Base-by-base conservation (phyloP, 2,888 invertebrate genomes). In the Folsomia manolachei region DNA sequence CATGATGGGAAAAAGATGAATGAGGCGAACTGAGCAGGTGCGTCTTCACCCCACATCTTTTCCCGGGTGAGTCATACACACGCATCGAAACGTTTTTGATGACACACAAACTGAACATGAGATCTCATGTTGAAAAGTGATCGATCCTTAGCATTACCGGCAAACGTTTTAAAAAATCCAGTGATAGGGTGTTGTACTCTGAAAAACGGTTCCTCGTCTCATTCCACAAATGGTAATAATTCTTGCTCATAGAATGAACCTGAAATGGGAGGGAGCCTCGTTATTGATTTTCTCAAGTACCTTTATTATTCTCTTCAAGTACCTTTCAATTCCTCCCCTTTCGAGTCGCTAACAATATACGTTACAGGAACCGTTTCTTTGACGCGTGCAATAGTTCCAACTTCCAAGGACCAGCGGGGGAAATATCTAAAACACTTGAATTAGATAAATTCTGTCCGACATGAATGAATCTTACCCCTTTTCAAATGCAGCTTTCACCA, bases 281-380 rank as follows among this genome's bases (percentile, higher is more conserved):
- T n/a, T n/a, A n/a, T n/a, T n/a, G n/a, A n/a, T n/a, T n/a, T n/a
- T n/a, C n/a, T n/a, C n/a, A n/a, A n/a, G n/a, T n/a, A n/a, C n/a
- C n/a, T n/a, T n/a, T n/a, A n/a, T n/a, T n/a, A n/a, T n/a, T n/a
- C n/a, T n/a, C n/a, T n/a, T n/a, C n/a, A n/a, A n/a, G 24, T 7
- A 56, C 68, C 68, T 26, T 68, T 56, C 9, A 68, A 26, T n/a
- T 25, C 27, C 26, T 68, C 60, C 18, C 26, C 60, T 2, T 9
- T 18, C 19, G 25, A 14, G 26, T 53, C 53, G 21, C 24, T 1
- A 2, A 69, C 9, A 18, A 39, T 26, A 25, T 69, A 69, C 1
- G 63, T 62, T 1, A 24, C 1, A 2, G 69, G 69, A 18, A 39
- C 2, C 1, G 51, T 63, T n/a, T 63, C 4, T 9, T 52, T 19